Evolutionary conservation across 2,888 invertebrate species (phyloP).

Genomic region (Empis livida): DNA sequence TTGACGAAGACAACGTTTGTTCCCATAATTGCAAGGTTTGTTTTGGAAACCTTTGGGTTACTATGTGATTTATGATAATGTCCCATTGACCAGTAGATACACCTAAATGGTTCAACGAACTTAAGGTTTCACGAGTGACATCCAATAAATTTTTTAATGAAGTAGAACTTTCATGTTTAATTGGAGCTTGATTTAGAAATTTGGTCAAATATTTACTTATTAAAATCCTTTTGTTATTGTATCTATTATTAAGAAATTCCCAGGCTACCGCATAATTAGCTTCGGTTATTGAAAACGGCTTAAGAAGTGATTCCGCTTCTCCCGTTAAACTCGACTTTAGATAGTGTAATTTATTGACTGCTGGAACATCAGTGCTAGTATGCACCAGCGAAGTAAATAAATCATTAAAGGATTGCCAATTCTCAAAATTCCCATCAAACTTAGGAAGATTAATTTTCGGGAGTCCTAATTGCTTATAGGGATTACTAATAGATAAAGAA

Average conservation of each 20-base stretch:
- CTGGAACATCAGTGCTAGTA: not conserved
- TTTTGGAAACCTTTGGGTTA: no score
- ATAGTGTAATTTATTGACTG: conserved; percentile 1
- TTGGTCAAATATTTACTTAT: not conserved
- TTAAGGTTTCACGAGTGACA: no score
- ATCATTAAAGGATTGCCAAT: not conserved
- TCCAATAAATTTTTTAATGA: no score
- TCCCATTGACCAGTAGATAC: no score
- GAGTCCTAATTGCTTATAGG: not conserved
- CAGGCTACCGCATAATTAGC: not conserved
- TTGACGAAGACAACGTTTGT: no score
- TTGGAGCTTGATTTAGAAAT: not conserved
- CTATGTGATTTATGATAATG: no score
- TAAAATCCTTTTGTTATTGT: not conserved
- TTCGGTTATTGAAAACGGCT: not conserved
- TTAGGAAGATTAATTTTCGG: not conserved
- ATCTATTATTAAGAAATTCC: not conserved
- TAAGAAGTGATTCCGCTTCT: not conserved
- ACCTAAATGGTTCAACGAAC: no score
- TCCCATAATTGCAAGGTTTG: no score
- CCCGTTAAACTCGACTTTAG: not conserved
- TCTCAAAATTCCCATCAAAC: not conserved
- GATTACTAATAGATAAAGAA: no score
- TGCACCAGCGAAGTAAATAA: not conserved
- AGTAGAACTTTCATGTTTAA: no score